phyloP scores from a whole-genome alignment of 92 coral and sea anemone genomes.

The Nematostella vectensis region DNA sequence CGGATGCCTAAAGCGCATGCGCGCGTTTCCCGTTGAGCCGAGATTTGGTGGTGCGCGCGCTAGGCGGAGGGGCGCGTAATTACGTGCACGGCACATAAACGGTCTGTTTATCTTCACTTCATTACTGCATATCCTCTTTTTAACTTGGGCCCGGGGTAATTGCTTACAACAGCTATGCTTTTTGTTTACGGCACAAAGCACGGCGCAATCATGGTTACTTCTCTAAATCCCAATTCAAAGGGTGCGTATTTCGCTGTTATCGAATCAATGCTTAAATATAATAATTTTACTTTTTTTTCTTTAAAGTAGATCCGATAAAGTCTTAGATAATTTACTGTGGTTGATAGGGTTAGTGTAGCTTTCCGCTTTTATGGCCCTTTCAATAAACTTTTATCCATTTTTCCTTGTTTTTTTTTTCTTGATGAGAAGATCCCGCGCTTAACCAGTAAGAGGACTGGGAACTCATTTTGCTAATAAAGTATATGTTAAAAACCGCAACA shows the following conservation, averaged over 20 bases:
- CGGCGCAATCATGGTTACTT: neutral
- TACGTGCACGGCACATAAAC: slow-evolving; percentile 4
- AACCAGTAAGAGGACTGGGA: neutral
- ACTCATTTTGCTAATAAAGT: neutral
- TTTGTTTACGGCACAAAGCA: neutral
- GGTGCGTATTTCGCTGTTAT: no score
- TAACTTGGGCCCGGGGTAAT: neutral
- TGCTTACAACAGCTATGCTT: neutral
- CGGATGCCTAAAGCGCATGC: slow-evolving; percentile 49
- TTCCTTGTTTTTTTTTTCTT: no score
- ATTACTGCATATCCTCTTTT: slow-evolving; percentile 8
- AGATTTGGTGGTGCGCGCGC: slow-evolving; percentile 42
- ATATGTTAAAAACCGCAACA: slow-evolving; percentile 4
- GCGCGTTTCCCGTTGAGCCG: slow-evolving; percentile 45
- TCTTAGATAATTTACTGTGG: no score
- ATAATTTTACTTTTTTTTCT: no score
- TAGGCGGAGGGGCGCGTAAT: slow-evolving; percentile 3
- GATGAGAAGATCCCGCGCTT: no score
- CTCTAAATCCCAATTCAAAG: no score
- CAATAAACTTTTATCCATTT: no score
- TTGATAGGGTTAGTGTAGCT: no score
- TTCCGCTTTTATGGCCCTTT: no score
- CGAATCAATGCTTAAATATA: no score
- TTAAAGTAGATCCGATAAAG: no score
- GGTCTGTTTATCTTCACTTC: slow-evolving; percentile 3